Base-by-base conservation (phyloP, 2,797 vertebrate genomes). In the Sebastes kiyomatsui region DNA sequence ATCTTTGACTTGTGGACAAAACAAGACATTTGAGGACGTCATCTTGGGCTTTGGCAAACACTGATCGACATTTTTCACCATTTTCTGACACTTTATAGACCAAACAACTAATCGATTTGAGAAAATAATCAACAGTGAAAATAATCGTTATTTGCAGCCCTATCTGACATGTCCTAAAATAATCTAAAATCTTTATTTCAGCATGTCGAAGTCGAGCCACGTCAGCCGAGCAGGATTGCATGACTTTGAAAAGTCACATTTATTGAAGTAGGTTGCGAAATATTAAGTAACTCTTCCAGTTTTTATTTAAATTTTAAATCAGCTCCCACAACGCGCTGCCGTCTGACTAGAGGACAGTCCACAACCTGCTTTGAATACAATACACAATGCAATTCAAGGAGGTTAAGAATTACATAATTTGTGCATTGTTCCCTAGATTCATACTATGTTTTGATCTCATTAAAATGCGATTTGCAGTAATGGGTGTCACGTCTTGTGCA, bases 241-340 rank as follows among this genome's bases (percentile, higher is more conserved):
- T 14, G 86, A 80, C 84, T 84, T 86, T 89, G 66, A 79, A 78
- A 87, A 80, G 84, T 84, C 67, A 73, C 65, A 54, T 68, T 42
- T 66, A 60, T 33, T 80, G 30, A 82, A 79, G 72, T 55, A 67
- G 22, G 46, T 54, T 59, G 12, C 75, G 73, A 27, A 54, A 87
- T 84, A 79, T 81, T 46, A 73, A 87, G 59, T 56, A 87, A 81
- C 72, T 28, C 52, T 78, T 84, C 52, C 66, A 81, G 80, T 84
- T 86, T 90, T 90, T 81, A 80, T 88, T 72, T 73, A 80, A 90
- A 91, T 88, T 80, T 73, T 71, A 79, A 90, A 83, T 87, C 62
- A 75, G 84, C 69, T 86, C 56, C 23, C 35, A 42, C 64, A 79
- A 74, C 80, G 87, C 86, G 84, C 82, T 23, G 33, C 56, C 4